These are phyloP conservation scores for Nomada ferruginata DNA, from an alignment of 2,888 invertebrate species.

Conservation along the genomic window DNA sequence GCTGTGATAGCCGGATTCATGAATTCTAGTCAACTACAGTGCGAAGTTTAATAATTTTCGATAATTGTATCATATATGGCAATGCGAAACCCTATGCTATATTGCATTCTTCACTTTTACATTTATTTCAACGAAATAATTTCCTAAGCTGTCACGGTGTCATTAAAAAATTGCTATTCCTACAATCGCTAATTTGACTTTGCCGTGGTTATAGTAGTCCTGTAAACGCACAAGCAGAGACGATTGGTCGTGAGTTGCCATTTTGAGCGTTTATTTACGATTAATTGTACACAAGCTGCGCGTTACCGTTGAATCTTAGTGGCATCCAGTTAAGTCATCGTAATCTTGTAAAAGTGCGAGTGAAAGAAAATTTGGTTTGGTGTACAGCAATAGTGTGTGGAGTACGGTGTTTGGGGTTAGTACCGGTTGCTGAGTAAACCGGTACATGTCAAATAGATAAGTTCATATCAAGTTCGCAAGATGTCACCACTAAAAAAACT, in stretches of 20 bases:
- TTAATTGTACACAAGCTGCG: slow-evolving; percentile 3
- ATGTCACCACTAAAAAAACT: slow-evolving; percentile 45
- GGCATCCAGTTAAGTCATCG: neutral
- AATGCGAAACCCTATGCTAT: too few species aligned
- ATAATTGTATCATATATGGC: too few species aligned
- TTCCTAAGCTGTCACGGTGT: too few species aligned
- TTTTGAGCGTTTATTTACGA: slow-evolving; percentile 48
- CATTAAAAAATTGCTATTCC: neutral
- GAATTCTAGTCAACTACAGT: slow-evolving; percentile 64
- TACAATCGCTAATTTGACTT: slow-evolving; percentile 46
- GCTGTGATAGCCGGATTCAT: slow-evolving; percentile 71
- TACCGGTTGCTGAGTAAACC: slow-evolving; percentile 60
- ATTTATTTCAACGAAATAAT: neutral
- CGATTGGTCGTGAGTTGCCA: slow-evolving; percentile 51
- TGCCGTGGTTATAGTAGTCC: slow-evolving; percentile 42
- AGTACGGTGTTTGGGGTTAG: slow-evolving; percentile 45
- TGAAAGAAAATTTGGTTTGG: slow-evolving; percentile 30
- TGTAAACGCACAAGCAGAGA: slow-evolving; percentile 54
- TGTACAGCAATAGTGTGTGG: slow-evolving; percentile 30
- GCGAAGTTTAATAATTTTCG: neutral
- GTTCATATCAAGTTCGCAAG: slow-evolving; percentile 39
- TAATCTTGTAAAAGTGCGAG: neutral
- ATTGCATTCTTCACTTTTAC: neutral
- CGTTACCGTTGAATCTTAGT: slow-evolving; percentile 6
- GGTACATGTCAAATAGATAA: slow-evolving; percentile 47